Evolutionary conservation across 2,113 vertebrate genomes (phyloP).

Genomic region (Tachysurus vachellii): DNA sequence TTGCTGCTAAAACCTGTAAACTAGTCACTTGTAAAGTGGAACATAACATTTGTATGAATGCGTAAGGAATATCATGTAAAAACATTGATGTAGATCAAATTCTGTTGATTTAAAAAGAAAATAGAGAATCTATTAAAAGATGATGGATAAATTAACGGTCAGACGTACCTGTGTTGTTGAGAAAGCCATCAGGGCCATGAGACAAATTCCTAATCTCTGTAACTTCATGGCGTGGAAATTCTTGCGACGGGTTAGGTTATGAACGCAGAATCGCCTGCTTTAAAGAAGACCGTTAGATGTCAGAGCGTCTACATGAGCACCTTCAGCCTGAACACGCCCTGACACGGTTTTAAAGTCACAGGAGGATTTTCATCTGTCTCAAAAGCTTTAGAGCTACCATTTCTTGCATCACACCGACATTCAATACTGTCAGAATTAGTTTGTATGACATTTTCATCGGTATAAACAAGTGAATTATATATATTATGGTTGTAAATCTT

Average conservation of each 20-base stretch:
- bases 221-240: conserved; percentile 2
- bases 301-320: neutral
- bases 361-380: neutral
- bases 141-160: neutral
- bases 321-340: neutral
- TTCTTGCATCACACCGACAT: neutral
- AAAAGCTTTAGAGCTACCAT: neutral
- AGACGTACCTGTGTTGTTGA: neutral
- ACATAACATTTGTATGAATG: neutral
- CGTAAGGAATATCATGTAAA: neutral
- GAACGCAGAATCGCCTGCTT: neutral
- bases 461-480: neutral
- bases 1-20: neutral
- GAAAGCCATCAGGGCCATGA: neutral
- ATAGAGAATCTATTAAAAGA: neutral
- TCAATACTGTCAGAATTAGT: neutral
- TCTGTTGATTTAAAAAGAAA: neutral
- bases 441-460: neutral
- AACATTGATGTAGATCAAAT: neutral
- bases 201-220: neutral
- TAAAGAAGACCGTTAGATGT: neutral
- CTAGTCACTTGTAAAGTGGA: neutral
- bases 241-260: neutral
- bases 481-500: neutral
- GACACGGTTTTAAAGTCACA: neutral